Base-by-base conservation (phyloP, 2,888 invertebrate species). In the Caenorhabditis auriculariae region DNA sequence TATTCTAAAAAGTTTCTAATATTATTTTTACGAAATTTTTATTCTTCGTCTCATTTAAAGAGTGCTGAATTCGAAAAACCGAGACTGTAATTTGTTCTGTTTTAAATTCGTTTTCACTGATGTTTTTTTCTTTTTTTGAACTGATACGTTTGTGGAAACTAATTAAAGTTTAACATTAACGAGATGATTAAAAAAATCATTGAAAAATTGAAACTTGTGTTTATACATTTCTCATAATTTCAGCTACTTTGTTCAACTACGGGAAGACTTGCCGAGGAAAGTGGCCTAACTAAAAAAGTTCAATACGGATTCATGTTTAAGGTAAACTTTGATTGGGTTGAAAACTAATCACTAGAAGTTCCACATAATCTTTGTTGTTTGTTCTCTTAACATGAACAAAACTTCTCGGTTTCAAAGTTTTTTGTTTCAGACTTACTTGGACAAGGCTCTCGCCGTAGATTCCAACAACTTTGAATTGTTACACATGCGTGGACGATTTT, bases 401-500 rank as follows among this genome's bases (percentile, higher is more conserved):
- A 12, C n/a, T 32, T 32, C 9, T 32, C n/a, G 35, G n/a, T 32
- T 9, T 32, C n/a, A n/a, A 32, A 9, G n/a, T 32, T 12, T n/a
- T n/a, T n/a, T 32, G 9, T 32, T 44, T 19, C 26, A 44, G 44
- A 29, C 24, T 4, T 47, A 47, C 43, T 37, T 68, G 39, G 68
- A 68, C 26, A 48, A 51, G 37, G 68, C 68, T 2, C 56, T 64
- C 12, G 37, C 47, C 1, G 23, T 55, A 4, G 51, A 54, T 38
- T 52, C 61, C 28, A 42, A 55, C 24, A 54, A 63, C 19, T 69
- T 64, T 32, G 66, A 61, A 29, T 37, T 64, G 44, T 44, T 45
- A n/a, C 66, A 66, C 38, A 69, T 69, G 69, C 41, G 70, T 12
- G 70, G 66, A 21, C 45, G 70, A 26, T 66, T 70, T 49, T 58